Conservation (phyloP, 2,797 vertebrate species). For the Pipistrellus pygmaeus region DNA sequence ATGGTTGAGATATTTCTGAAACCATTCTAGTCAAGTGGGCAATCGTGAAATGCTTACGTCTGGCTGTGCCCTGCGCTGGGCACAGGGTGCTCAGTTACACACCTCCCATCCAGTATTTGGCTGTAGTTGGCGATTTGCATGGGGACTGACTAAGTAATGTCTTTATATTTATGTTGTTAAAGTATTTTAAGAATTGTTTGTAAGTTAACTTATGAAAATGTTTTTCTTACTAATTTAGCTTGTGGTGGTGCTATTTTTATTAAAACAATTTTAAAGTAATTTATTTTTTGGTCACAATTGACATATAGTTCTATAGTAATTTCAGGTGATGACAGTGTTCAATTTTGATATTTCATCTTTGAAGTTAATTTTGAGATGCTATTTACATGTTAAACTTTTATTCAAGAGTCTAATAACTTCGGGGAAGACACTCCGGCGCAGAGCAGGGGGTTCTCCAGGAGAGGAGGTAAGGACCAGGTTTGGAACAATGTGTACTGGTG, state of each 20-base stretch:
- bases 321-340: background rate
- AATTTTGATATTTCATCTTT: background rate
- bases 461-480: conserved; percentile 77
- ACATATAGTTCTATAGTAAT: background rate
- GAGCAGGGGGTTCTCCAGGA: conserved; percentile 75
- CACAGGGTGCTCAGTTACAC: background rate
- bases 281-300: background rate
- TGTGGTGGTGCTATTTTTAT: conserved; percentile 15
- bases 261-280: background rate
- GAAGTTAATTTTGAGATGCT: conserved; percentile 37
- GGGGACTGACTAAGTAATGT: background rate
- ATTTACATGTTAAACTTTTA: conserved; percentile 70
- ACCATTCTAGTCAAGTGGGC: background rate
- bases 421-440: conserved; percentile 75
- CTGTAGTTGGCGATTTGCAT: background rate
- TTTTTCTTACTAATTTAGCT: background rate
- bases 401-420: conserved; percentile 76
- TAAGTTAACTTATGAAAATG: conserved; percentile 49
- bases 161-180: conserved; percentile 46
- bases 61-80: background rate
- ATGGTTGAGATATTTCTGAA: conserved; percentile 1
- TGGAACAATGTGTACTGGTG: conserved; percentile 23
- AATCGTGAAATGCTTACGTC: conserved; percentile 5
- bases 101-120: background rate
- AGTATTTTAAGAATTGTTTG: conserved; percentile 59